Percentiles rank a stretch among this genome's conserved stretches.
Conservation (phyloP, 1,140 invertebrate genomes). For the Zeugodacus cucurbitae region DNA sequence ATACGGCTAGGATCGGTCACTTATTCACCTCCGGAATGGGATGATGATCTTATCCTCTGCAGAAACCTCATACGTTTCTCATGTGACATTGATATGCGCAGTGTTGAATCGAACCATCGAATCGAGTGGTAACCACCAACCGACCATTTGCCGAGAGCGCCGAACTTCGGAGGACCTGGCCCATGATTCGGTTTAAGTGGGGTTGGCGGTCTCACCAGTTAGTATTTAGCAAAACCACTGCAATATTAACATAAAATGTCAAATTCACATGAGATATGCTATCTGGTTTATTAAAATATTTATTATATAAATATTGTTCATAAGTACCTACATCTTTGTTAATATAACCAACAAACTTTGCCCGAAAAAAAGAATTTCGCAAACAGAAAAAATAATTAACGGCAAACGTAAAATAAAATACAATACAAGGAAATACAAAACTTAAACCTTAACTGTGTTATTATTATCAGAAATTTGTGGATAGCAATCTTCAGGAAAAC, state of each 20-base stretch:
- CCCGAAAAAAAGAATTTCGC: not conserved
- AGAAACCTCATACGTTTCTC: not conserved
- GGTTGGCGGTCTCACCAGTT: not conserved
- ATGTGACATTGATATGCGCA: not conserved
- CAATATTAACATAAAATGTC: not conserved
- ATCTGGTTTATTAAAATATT: no score
- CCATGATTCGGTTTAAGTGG: not conserved
- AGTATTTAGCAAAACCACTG: not conserved
- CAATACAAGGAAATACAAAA: not conserved
- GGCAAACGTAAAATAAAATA: not conserved
- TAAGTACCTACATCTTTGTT: not conserved
- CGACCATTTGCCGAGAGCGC: not conserved
- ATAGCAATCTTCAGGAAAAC: not conserved
- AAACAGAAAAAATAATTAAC: not conserved
- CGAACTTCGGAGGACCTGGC: not conserved
- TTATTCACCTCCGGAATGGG: not conserved
- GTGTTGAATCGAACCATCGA: not conserved
- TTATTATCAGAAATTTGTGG: not conserved
- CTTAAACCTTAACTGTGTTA: not conserved
- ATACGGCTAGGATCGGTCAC: not conserved
- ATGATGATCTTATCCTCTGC: not conserved
- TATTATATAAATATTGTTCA: not conserved
- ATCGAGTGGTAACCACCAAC: not conserved
- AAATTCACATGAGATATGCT: not conserved
- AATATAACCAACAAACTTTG: not conserved